Conservation (phyloP, 1,140 invertebrate genomes). For the Drosophila sp. region DNA sequence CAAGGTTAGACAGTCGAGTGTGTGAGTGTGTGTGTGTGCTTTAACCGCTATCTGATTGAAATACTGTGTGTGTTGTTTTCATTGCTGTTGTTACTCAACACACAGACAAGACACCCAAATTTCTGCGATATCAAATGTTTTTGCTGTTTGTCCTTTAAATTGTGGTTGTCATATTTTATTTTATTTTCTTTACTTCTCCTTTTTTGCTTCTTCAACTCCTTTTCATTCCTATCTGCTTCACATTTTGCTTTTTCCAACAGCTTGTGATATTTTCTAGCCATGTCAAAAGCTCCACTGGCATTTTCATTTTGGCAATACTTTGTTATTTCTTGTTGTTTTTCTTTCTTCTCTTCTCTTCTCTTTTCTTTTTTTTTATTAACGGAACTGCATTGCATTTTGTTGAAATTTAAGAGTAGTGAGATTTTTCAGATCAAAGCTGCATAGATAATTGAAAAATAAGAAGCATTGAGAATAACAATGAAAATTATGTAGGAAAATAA, state of each 20-base stretch:
- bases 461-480: slow-evolving; percentile 1
- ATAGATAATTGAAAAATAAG: background rate
- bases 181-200: background rate
- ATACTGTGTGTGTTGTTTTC: no score
- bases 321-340: background rate
- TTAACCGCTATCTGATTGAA: no score
- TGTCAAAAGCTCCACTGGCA: background rate
- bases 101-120: slow-evolving; percentile 11
- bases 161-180: background rate
- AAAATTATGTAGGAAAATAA: background rate
- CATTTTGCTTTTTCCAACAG: background rate
- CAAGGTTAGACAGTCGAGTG: no score
- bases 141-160: slow-evolving; percentile 11
- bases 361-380: background rate
- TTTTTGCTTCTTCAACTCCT: background rate
- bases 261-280: background rate
- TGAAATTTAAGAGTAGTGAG: background rate
- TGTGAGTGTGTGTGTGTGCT: no score
- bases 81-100: no score
- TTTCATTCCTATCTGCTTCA: background rate
- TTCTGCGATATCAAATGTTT: slow-evolving; percentile 28
- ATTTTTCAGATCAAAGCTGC: slow-evolving; percentile 1
- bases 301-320: background rate
- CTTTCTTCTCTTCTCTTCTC: background rate
- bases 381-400: background rate